Evolutionary conservation across 2,797 vertebrate genomes (phyloP), one percentile per base, ranked within the genome.

Genomic region (Chaunax sp.): DNA sequence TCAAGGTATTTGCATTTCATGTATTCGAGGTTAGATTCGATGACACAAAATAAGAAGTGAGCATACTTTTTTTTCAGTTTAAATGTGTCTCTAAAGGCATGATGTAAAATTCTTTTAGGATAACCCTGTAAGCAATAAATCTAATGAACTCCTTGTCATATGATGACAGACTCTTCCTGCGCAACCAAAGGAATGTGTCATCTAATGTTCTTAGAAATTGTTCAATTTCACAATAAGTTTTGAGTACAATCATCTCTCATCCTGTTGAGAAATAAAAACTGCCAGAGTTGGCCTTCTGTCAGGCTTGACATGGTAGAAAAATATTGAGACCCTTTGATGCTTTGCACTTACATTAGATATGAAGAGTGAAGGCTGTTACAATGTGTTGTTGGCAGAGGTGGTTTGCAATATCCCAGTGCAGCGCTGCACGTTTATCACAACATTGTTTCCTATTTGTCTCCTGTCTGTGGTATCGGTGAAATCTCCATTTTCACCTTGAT

Each of bases 391-490:
- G 37, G 56, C 22, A 30, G 51, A 70, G 43, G 40, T 45, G 72
- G 33, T 56, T 25, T 14, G 10, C 37, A 23, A 25, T 46, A 75
- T 78, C 78, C 54, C 25, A 54, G 12, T 10, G 35, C 60, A 55
- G 28, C 61, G 26, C 12, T 11, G 23, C 61, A 3, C 79, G 80
- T 84, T 75, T 57, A 86, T 79, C 73, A 52, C 71, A 76, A 35
- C 54, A 65, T 26, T 60, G 69, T 86, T 91, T 94, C 92, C 92
- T 94, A 91, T 92, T 93, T 94, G 63, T 80, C 51, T 70, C 81
- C 75, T 59, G 37, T 25, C 35, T 47, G 63, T 73, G 70, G 57
- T 92, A 88, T 90, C 86, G 63, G 63, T 64, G 6, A 73, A 70
- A 90, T 87, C 82, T 86, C 40, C 41, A 64, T 75, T 65, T 82